A percentile compares a stretch with the other conserved stretches of the same genome.
phyloP scores from a whole-genome alignment of 2,113 vertebrate species.

The Mastomys natalensis region DNA sequence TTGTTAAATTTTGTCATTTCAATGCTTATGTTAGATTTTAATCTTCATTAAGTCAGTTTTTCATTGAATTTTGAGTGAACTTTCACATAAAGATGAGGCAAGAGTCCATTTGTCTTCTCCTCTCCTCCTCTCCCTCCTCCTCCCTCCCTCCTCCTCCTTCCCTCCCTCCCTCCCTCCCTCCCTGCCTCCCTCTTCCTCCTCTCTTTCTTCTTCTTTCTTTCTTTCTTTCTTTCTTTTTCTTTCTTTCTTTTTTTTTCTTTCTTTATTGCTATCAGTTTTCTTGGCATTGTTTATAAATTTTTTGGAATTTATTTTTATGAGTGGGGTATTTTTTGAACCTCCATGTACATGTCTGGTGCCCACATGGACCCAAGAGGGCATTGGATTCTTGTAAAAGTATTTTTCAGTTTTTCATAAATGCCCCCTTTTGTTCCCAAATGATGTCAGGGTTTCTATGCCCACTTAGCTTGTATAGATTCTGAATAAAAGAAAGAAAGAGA shows the following conservation, averaged over 20 bases:
- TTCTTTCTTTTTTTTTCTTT: no score
- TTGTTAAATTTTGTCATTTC: neutral
- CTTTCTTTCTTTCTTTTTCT: neutral
- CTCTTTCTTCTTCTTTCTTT: rapidly evolving
- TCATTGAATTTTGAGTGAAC: neutral
- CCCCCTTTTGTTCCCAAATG: no score
- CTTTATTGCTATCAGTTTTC: neutral
- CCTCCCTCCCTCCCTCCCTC: rapidly evolving
- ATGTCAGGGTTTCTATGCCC: no score
- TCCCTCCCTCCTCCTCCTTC: no score
- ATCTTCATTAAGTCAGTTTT: neutral
- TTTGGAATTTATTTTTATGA: neutral
- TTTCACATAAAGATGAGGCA: neutral
- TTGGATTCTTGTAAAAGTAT: no score
- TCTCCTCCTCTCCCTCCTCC: no score
- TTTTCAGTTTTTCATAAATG: no score
- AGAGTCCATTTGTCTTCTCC: neutral
- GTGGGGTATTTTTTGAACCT: neutral
- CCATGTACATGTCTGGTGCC: no score
- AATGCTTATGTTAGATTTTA: neutral
- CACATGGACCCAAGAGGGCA: neutral
- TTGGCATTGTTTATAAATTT: neutral
- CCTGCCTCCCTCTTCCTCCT: rapidly evolving
- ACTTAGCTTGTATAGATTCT: no score
- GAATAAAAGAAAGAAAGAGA: no score